phyloP scores from a whole-genome alignment of 1,140 invertebrate species.

The Zaprionus ghesquierei region DNA sequence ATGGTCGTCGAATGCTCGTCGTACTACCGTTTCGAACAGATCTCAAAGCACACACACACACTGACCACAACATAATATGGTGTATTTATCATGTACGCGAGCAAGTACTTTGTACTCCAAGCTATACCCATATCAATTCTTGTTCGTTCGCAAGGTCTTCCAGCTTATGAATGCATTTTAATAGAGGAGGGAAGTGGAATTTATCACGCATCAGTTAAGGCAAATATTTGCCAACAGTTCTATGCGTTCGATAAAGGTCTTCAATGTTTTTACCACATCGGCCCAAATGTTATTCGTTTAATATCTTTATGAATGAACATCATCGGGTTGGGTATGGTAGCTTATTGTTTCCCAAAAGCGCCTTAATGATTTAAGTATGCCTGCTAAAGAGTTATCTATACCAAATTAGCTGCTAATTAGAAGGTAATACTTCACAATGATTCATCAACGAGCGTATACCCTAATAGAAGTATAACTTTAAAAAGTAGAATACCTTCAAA shows the following conservation, averaged over 20 bases:
- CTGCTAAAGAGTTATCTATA: neutral
- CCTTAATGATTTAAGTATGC: neutral
- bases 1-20: neutral
- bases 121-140: constrained; percentile 33
- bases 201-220: neutral
- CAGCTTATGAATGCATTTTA: neutral
- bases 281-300: neutral
- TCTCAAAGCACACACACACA: neutral
- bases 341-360: neutral
- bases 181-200: neutral
- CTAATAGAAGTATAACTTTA: neutral
- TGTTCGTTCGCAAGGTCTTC: constrained; percentile 21
- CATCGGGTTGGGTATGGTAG: neutral
- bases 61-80: neutral
- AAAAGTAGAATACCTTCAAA: too few species aligned
- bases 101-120: neutral
- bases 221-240: neutral
- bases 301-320: neutral
- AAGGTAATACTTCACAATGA: neutral
- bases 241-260: neutral
- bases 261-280: neutral
- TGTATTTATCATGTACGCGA: constrained; percentile 6
- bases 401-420: neutral
- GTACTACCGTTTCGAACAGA: neutral
- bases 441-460: neutral